phyloP scores from a whole-genome alignment of 2,113 vertebrate species.

The Ivindomyrus marchei region DNA sequence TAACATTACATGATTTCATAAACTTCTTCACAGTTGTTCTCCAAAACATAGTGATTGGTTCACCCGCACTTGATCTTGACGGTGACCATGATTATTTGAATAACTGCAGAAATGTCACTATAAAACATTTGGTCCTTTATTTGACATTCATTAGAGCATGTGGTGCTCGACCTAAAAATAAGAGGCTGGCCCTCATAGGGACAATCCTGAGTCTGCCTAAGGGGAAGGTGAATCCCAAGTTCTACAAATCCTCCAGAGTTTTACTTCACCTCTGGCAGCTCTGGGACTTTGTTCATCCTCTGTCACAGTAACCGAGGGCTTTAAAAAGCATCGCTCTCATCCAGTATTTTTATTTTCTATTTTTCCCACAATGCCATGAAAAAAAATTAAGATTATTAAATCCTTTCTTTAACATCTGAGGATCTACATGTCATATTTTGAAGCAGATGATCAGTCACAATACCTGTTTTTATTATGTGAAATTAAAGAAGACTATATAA shows the following conservation, averaged over 20 bases:
- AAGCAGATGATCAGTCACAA: neutral
- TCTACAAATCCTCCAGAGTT: neutral
- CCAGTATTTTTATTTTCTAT: neutral
- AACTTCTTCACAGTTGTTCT: neutral
- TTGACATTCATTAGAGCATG: constrained; percentile 9
- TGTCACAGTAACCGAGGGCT: neutral
- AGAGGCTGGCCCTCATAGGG: neutral
- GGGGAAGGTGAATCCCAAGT: constrained; percentile 15
- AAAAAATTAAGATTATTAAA: neutral
- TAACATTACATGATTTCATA: neutral
- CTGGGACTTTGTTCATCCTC: neutral
- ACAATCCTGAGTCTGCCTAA: neutral
- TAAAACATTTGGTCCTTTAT: neutral
- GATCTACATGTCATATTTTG: neutral
- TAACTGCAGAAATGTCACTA: neutral
- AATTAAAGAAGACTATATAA: neutral
- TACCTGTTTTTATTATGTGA: neutral
- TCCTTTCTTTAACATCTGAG: neutral
- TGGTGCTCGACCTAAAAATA: constrained; percentile 8
- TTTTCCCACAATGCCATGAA: neutral
- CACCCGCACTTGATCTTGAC: neutral
- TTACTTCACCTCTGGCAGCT: neutral
- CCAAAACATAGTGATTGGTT: neutral
- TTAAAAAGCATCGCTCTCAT: neutral
- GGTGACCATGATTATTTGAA: neutral